Base-by-base conservation (phyloP, 2,888 invertebrate genomes). In the Xestia c-nigrum region DNA sequence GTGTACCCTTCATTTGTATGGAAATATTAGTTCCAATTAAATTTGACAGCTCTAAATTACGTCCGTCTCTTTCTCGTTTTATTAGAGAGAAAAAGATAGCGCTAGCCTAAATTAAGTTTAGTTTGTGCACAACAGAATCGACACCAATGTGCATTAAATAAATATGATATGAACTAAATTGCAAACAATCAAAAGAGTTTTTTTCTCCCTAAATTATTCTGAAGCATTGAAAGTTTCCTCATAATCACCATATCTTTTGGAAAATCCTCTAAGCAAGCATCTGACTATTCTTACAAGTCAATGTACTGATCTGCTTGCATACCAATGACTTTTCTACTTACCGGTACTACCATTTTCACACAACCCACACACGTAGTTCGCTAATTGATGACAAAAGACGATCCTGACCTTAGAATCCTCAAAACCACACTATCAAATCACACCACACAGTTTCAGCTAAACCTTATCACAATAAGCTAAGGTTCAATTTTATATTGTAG, bases 361-460 rank as follows among this genome's bases (percentile, higher is more conserved):
- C 88, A 86, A 84, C 90, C 91, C 83, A 92, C 90, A 82, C 88
- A 82, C 84, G 83, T 84, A 86, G 84, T 74, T 70, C 80, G 91
- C 89, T 95, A 94, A 95, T 93, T 93, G 90, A 89, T 90, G 85
- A 90, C 89, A 87, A 90, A 89, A 90, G 85, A 75, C 89, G 90
- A 88, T 90, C 91, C 89, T 92, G 93, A 93, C 92, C 93, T 93
- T 93, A 91, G 87, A 85, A 85, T 80, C 74, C 76, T 66, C 66
- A 76, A 69, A 68, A 79, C 81, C 82, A 84, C 52, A 46, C 74
- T 50, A 80, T 57, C 24, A 61, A 69, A 61, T 0, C 21, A 71
- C 47, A 70, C 38, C 5, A 55, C 59, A n/a, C 9, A 47, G 43
- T n/a, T 21, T 59, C n/a, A 57, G 10, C 38, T 10, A n/a, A 73